Evolutionary conservation across 2,113 vertebrate genomes (phyloP), one percentile per base, ranked within the genome.

Genomic region (Alexandromys fortis): DNA sequence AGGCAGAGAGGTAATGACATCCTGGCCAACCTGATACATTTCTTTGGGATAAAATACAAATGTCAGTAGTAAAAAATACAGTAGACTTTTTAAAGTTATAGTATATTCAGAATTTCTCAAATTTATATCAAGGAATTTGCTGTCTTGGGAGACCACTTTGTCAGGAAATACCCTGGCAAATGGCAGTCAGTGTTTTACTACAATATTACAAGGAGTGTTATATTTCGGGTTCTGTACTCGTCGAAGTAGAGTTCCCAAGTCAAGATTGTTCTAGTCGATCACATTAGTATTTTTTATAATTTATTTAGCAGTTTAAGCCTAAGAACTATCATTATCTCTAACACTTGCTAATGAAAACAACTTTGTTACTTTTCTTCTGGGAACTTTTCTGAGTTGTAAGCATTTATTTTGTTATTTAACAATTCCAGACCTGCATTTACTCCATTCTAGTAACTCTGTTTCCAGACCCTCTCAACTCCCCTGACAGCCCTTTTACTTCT

Each of bases 321-420:
- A 68, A 96, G 93, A 91, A 1, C 70, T 94, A 52, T 90, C 81
- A 49, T 91, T 83, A 97, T 86, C 95, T 90, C 85, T 96, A 94
- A 77, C 35, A 73, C 95, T 98, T 97, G 83, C 95, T 96, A 96
- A 21, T 91, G 96, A 86, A n/a, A 90, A 79, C 87, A 98, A 42
- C 65, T 91, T 96, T 78, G 75, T 96, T 94, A 95, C 0, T 90
- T 90, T 68, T 96, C 35, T 68, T 52, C 11, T 55, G 10, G 17
- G 35, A 30, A 79, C 77, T 79, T 35, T 79, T 79, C 26, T 86
- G 42, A 35, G 42, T 35, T 67, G 33, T 47, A 49, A 49, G 42
- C 26, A 68, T 45, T 85, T 24, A 45, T 33, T 33, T 86, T 67
- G 82, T 47, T 86, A 21, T 86, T 67, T 86, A 86, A 65, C 30